phyloP scores from a whole-genome alignment of 2,113 vertebrate species.

The Zosterops lateralis region DNA sequence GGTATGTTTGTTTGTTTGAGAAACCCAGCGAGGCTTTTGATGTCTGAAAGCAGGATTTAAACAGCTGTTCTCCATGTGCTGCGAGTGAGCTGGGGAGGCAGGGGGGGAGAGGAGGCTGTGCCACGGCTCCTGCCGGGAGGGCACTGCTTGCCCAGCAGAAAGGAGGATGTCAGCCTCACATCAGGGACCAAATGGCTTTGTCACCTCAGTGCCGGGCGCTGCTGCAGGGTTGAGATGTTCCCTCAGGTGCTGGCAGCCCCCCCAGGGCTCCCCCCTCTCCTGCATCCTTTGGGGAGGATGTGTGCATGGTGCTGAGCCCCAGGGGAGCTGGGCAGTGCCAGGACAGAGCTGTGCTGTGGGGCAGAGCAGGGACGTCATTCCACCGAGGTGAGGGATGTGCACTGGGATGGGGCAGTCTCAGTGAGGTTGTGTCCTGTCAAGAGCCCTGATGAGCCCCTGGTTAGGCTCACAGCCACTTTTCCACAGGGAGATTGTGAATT shows the following conservation, averaged over 20 bases:
- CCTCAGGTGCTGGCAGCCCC: not conserved
- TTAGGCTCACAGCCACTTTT: fast-evolving
- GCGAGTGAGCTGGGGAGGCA: not conserved
- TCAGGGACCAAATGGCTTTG: not conserved
- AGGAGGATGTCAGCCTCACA: not conserved
- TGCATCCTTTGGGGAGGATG: fast-evolving
- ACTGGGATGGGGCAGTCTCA: fast-evolving
- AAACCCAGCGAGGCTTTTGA: slow-evolving; percentile 77
- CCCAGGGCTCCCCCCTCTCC: fast-evolving
- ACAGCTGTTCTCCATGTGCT: slow-evolving; percentile 70
- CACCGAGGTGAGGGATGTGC: fast-evolving
- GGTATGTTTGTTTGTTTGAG: slow-evolving; percentile 79
- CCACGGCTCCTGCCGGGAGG: not conserved
- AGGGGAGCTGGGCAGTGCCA: fast-evolving
- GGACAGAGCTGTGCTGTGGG: not conserved
- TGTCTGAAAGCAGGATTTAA: slow-evolving; percentile 67
- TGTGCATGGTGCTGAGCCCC: fast-evolving
- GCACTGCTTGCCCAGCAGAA: not conserved
- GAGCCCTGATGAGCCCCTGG: not conserved
- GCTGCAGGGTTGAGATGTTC: fast-evolving
- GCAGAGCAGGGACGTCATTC: not conserved
- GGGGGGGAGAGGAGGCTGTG: not conserved
- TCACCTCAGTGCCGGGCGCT: fast-evolving
- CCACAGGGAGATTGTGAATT: not conserved
- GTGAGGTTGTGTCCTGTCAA: not conserved